Conservation (phyloP, 2,888 invertebrate genomes). For the Smittia sp. region DNA sequence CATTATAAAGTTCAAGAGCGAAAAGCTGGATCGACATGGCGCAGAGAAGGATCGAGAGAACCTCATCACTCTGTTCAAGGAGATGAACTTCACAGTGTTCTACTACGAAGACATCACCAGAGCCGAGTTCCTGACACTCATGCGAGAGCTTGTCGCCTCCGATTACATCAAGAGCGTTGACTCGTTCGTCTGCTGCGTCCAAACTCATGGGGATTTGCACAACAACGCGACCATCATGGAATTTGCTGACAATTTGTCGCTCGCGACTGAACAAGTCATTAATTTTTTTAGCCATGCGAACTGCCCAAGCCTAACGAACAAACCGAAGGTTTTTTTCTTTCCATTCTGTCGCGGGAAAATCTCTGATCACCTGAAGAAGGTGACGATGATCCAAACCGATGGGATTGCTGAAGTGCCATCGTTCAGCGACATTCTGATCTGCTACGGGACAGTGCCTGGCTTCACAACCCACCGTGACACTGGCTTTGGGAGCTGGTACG, state of each 20-base stretch:
- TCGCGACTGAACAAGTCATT: constrained; percentile 58
- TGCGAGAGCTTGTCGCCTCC: constrained; percentile 54
- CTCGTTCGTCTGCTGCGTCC: constrained; percentile 63
- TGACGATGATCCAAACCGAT: constrained; percentile 44
- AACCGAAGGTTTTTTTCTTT: constrained; percentile 72
- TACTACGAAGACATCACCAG: constrained; percentile 47
- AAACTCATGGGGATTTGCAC: constrained; percentile 63
- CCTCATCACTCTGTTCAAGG: constrained; percentile 59
- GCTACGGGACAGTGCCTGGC: constrained; percentile 63
- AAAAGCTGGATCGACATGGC: constrained; percentile 56
- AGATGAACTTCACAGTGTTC: constrained; percentile 58
- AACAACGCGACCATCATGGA: constrained; percentile 59
- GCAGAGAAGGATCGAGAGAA: constrained; percentile 61
- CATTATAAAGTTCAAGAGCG: constrained; percentile 57
- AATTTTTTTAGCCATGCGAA: constrained; percentile 59
- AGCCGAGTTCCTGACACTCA: constrained; percentile 52
- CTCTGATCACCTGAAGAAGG: constrained; percentile 15
- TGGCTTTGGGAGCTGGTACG: constrained; percentile 66
- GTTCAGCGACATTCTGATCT: constrained; percentile 63
- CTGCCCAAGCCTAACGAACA: constrained; percentile 57
- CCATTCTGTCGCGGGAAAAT: constrained; percentile 64
- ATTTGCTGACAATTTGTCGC: constrained; percentile 58
- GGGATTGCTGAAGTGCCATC: constrained; percentile 47
- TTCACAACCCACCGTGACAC: constrained; percentile 58
- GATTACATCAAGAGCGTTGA: constrained; percentile 55